phyloP scores from a whole-genome alignment of 2,797 vertebrate genomes.

The Pampus argenteus region DNA sequence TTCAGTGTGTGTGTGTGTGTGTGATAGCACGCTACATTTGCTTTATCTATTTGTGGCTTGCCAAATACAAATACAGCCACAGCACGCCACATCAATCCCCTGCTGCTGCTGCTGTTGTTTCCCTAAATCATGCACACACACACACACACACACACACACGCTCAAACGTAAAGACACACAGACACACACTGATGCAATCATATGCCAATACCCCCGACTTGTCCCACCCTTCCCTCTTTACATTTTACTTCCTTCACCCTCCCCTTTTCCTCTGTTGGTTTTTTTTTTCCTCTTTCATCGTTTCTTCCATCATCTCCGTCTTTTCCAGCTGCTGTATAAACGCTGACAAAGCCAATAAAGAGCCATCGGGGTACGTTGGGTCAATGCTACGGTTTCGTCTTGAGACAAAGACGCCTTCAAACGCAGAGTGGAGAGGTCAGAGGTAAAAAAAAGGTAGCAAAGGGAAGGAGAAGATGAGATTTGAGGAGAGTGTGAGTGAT shows the following conservation, averaged over 20 bases:
- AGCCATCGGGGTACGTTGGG: slow-evolving; percentile 58
- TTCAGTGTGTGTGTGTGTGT: slow-evolving; percentile 44
- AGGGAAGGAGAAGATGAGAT: neutral
- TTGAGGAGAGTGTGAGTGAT: slow-evolving; percentile 24
- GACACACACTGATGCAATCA: slow-evolving; percentile 71
- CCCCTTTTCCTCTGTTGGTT: neutral
- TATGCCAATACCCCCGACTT: slow-evolving; percentile 62
- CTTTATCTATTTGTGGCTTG: slow-evolving; percentile 56
- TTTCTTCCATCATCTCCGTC: slow-evolving; percentile 23
- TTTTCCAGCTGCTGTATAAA: slow-evolving; percentile 29
- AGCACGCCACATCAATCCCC: slow-evolving; percentile 59
- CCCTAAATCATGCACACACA: slow-evolving; percentile 47
- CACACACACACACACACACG: slow-evolving; percentile 3
- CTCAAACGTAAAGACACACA: slow-evolving; percentile 6
- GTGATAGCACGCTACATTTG: slow-evolving; percentile 66
- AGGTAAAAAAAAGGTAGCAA: slow-evolving; percentile 11
- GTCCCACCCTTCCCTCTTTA: slow-evolving; percentile 42
- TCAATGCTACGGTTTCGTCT: slow-evolving; percentile 65
- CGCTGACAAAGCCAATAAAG: slow-evolving; percentile 68
- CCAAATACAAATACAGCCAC: slow-evolving; percentile 58
- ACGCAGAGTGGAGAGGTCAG: slow-evolving; percentile 39
- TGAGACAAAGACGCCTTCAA: slow-evolving; percentile 65
- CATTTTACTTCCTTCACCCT: slow-evolving; percentile 20
- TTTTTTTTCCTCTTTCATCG: slow-evolving; percentile 46
- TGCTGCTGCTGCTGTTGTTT: slow-evolving; percentile 47